Percentiles rank a stretch among this genome's conserved stretches.
Evolutionary conservation across 2,113 vertebrate species (phyloP).

Genomic region (Peromyscus maniculatus): DNA sequence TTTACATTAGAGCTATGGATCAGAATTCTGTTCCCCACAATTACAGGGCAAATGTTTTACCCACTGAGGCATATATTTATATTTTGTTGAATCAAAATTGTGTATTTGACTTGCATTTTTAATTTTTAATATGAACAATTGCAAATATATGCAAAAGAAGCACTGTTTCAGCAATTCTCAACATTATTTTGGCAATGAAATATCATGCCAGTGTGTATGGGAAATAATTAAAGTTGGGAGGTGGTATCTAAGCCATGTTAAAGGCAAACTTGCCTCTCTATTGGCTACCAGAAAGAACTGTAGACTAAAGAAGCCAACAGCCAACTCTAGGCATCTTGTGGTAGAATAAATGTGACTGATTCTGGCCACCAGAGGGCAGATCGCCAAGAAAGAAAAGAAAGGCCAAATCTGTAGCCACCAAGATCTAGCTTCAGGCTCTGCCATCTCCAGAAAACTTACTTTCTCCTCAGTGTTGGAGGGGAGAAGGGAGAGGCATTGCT

Average conservation of each 20-base stretch:
- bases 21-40: neutral
- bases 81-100: neutral
- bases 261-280: neutral
- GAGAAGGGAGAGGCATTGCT: slow-evolving; percentile 26
- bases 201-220: neutral
- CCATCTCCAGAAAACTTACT: neutral
- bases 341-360: neutral
- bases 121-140: slow-evolving; percentile 46
- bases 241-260: slow-evolving; percentile 1
- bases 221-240: neutral
- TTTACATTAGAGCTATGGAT: neutral
- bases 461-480: neutral
- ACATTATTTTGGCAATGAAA: slow-evolving; percentile 12
- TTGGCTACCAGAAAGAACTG: neutral
- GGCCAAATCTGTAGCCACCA: too few species aligned
- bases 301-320: neutral
- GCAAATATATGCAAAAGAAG: neutral
- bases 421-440: neutral
- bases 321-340: neutral
- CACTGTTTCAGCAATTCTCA: slow-evolving; percentile 22
- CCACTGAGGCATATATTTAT: neutral
- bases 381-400: neutral
- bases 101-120: slow-evolving; percentile 43
- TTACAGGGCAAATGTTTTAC: neutral
- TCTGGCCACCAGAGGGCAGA: slow-evolving; percentile 67